Percentiles rank a stretch among this genome's conserved stretches.
Evolutionary conservation across 2,888 invertebrate species (phyloP).

Genomic region (Polymixis flavicincta): DNA sequence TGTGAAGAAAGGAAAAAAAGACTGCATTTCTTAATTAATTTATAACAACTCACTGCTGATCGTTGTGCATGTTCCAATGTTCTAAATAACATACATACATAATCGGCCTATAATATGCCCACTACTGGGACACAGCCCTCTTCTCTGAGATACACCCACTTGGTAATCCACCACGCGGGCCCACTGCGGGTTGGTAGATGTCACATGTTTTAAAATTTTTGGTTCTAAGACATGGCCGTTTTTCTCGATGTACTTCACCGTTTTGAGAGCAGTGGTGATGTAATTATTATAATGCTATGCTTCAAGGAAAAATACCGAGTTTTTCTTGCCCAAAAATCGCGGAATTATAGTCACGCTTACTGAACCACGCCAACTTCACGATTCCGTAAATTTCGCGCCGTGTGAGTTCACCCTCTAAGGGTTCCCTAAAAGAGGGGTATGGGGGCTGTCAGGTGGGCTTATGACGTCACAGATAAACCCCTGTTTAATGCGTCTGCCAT

Average conservation of each 20-base stretch:
- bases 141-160: too few species aligned
- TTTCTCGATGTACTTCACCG: too few species aligned
- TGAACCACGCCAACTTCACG: background rate
- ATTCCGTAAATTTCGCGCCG: background rate
- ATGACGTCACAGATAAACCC: conserved; percentile 73
- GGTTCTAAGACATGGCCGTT: too few species aligned
- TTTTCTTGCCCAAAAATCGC: background rate
- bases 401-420: conserved; percentile 20
- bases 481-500: conserved; percentile 63
- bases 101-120: too few species aligned
- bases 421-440: conserved; percentile 23
- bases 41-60: background rate
- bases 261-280: too few species aligned
- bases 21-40: background rate
- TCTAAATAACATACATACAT: background rate
- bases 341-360: background rate
- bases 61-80: too few species aligned
- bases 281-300: too few species aligned
- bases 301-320: too few species aligned
- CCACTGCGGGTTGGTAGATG: too few species aligned
- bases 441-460: conserved; percentile 67
- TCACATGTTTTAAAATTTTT: too few species aligned
- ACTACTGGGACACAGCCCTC: too few species aligned
- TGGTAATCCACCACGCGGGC: too few species aligned
- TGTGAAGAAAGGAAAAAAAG: background rate